Evolutionary conservation across 2,888 invertebrate species (phyloP), one percentile per base, ranked within the genome.

Genomic region (Lycia hirtaria): DNA sequence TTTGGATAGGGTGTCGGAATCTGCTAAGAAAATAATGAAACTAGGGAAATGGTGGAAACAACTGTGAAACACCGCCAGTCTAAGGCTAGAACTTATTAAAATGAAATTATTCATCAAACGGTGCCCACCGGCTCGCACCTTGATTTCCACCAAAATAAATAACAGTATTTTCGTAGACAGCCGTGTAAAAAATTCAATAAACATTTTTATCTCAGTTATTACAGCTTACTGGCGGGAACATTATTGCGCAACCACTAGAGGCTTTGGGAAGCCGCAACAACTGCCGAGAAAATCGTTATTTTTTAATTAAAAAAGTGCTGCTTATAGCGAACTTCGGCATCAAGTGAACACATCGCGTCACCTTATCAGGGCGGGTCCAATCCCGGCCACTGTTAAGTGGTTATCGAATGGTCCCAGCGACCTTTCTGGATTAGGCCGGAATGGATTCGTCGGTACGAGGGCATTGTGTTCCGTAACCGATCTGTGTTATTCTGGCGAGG

Each of bases 391-490:
- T 80, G 81, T 82, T 83, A 86, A 88, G 85, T 86, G 87, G 87
- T 86, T 86, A 89, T 87, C 85, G 87, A 85, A 89, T 85, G 80
- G 78, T 75, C 75, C 78, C 78, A 78, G 71, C 77, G 81, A 88
- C 88, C 88, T 87, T 87, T 87, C 85, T 77, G 86, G 87, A 88
- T 88, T 88, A 88, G 57, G 75, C 70, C 74, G 77, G 78, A 82
- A 83, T 85, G 80, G 83, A 81, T 81, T 78, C 79, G 61, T 71
- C 72, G 75, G 73, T 77, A 73, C 71, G 62, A 51, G 53, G 69
- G 76, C 78, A 80, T 85, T 87, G 81, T 81, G 78, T 83, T 79
- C 78, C 78, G 81, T 78, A 82, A 78, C 81, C 76, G 80, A 81
- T 79, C 79, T 55, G 51, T 60, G 60, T 52, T 55, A 55, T 55